Evolutionary conservation across 2,113 vertebrate genomes (phyloP).

Genomic region (Silurus asotus): DNA sequence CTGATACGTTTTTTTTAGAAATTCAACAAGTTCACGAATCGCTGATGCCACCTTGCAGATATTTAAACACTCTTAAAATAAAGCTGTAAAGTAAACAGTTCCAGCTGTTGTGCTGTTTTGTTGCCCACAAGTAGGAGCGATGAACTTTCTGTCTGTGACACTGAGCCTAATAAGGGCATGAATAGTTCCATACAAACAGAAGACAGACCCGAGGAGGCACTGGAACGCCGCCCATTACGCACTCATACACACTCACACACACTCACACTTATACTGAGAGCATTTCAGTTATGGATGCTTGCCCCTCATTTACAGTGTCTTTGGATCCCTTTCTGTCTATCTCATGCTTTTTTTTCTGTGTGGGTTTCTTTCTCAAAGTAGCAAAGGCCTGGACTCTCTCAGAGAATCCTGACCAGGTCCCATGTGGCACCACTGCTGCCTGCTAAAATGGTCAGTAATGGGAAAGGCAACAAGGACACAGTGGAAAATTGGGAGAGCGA

Average conservation of each 20-base stretch:
- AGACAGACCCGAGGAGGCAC: slow-evolving; percentile 53
- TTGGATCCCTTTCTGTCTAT: not conserved
- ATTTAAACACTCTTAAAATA: slow-evolving; percentile 1
- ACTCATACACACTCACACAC: not conserved
- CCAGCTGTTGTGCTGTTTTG: slow-evolving; percentile 44
- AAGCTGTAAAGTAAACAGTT: slow-evolving; percentile 22
- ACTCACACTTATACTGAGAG: not conserved
- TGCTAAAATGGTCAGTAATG: slow-evolving; percentile 35
- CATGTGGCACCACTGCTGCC: slow-evolving; percentile 17
- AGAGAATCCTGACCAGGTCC: slow-evolving; percentile 22
- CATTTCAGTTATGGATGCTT: not conserved
- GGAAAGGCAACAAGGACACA: slow-evolving; percentile 25
- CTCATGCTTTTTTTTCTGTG: not conserved
- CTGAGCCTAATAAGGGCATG: slow-evolving; percentile 73
- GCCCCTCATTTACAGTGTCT: not conserved
- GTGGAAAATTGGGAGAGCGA: slow-evolving; percentile 19
- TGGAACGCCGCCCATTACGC: slow-evolving; percentile 58
- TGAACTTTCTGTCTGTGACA: slow-evolving; percentile 61
- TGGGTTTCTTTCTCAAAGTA: slow-evolving; percentile 3
- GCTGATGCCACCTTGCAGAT: not conserved
- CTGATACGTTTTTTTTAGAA: too few relatives aligned
- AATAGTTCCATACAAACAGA: slow-evolving; percentile 67
- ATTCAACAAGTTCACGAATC: not conserved
- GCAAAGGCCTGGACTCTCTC: slow-evolving; percentile 9
- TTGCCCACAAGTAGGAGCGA: slow-evolving; percentile 46